Evolutionary conservation across 1,140 invertebrate species (phyloP), one percentile per base, ranked within the genome.

Genomic region (Trypoxylus dichotomus): DNA sequence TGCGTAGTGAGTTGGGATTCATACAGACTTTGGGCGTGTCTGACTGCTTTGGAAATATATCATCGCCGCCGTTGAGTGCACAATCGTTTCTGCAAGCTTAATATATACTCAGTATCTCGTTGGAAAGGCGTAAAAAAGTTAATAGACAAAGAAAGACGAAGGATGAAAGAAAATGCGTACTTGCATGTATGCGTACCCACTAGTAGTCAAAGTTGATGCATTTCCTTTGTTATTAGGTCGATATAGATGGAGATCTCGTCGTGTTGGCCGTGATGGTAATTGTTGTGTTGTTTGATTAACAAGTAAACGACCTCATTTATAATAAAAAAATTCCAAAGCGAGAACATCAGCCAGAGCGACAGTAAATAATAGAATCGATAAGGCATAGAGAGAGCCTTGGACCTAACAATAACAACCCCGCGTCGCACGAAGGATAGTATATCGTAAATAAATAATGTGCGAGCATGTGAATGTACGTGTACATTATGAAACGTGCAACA

Each of bases 381-480:
- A 63, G 60, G 21, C 60, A 24, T 24, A 19, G 11, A 63, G 60
- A 63, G 60, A 13, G 60, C 60, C 60, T 63, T 63, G 60, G 60
- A 63, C 60, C 19, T 63, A 63, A 63, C 60, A 63, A 63, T 63
- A 63, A 63, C 60, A 63, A 63, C 60, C 60, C 60, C 60, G 60
- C 21, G 60, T 27, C 19, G 19, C 19, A 63, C 60, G 21, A 63
- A 24, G 60, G 13, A 63, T 63, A 7, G 60, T 13, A 63, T 27
- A 63, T 25, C 25, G 21, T 63, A 63, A 63, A 27, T 63, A 63
- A 63, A 63, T 27, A 63, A 24, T 24, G 24, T 24, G 19, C 3
- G 43, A 47, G 6, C n/a, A 11, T 8, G n/a, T 47, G n/a, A 3
- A 19, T 15, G 11, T 47, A n/a, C 2, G 43, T 13, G 43, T 47